A percentile compares a stretch with the other conserved stretches of the same genome.
phyloP scores from a whole-genome alignment of 2,888 invertebrate species.

The Melanargia galathea region DNA sequence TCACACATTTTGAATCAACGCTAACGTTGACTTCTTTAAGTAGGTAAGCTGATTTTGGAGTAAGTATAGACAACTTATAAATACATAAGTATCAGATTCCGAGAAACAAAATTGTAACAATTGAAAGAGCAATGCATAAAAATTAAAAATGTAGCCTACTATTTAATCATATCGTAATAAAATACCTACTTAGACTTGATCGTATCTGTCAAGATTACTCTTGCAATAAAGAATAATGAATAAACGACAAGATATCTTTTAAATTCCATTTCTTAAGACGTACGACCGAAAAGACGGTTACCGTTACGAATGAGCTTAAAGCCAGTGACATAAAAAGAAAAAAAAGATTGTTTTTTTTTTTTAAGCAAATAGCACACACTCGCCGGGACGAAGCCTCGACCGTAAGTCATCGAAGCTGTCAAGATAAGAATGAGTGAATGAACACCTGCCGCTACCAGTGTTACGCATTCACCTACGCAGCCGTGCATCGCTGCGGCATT shows the following conservation, averaged over 20 bases:
- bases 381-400: constrained; percentile 58
- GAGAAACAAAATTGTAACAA: not conserved
- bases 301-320: constrained; percentile 79
- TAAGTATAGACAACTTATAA: not conserved
- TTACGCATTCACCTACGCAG: constrained; percentile 77
- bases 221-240: constrained; percentile 53
- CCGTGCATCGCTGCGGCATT: constrained; percentile 51
- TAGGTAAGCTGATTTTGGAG: not conserved
- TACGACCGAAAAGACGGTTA: constrained; percentile 70
- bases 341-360: constrained; percentile 49
- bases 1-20: not conserved
- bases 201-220: constrained; percentile 63
- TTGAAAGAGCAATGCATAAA: not conserved
- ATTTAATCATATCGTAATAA: not conserved
- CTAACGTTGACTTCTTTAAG: not conserved
- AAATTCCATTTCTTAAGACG: constrained; percentile 66
- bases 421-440: constrained; percentile 81
- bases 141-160: not conserved
- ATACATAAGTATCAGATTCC: not conserved
- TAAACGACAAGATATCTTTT: constrained; percentile 64
- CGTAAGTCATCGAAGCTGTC: constrained; percentile 81
- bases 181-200: constrained; percentile 20
- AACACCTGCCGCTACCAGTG: constrained; percentile 79
- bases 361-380: constrained; percentile 74
- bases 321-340: constrained; percentile 66